phyloP scores from a whole-genome alignment of 2,797 vertebrate genomes.

The Crocodylus rhombifer region DNA sequence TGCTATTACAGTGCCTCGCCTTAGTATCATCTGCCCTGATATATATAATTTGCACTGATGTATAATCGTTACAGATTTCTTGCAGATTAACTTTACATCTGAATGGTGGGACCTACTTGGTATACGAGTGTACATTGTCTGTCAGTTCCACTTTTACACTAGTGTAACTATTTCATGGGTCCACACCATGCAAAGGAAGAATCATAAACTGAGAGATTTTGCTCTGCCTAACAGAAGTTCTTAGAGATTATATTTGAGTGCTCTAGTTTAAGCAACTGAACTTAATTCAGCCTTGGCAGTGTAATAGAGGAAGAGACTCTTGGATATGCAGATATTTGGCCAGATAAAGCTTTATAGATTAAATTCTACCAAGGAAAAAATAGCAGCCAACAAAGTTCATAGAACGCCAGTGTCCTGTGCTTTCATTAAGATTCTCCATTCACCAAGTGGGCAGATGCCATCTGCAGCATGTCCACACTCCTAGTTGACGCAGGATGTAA shows the following conservation, averaged over 20 bases:
- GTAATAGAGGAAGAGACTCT: not conserved
- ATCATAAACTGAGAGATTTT: not conserved
- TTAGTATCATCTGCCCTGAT: too few relatives aligned
- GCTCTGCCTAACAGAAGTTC: not conserved
- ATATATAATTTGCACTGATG: too few relatives aligned
- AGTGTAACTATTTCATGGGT: too few relatives aligned
- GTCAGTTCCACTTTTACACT: too few relatives aligned
- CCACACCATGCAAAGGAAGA: too few relatives aligned
- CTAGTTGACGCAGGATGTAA: not conserved
- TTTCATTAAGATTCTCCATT: not conserved
- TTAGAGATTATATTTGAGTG: not conserved
- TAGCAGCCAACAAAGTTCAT: not conserved
- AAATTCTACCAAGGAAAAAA: slow-evolving; percentile 38
- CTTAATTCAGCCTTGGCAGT: not conserved
- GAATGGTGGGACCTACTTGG: too few relatives aligned
- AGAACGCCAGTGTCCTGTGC: rapidly evolving
- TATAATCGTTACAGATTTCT: too few relatives aligned
- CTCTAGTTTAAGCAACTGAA: not conserved
- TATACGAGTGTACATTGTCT: not conserved
- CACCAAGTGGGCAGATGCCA: not conserved
- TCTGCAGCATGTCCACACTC: not conserved
- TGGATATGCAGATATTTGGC: slow-evolving; percentile 23
- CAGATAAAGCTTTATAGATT: slow-evolving; percentile 40
- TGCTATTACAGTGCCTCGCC: too few relatives aligned
- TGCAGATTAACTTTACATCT: too few relatives aligned